These are phyloP conservation scores for Cirrhinus molitorella DNA, from an alignment of 2,797 vertebrate species.

Conservation along the genomic window DNA sequence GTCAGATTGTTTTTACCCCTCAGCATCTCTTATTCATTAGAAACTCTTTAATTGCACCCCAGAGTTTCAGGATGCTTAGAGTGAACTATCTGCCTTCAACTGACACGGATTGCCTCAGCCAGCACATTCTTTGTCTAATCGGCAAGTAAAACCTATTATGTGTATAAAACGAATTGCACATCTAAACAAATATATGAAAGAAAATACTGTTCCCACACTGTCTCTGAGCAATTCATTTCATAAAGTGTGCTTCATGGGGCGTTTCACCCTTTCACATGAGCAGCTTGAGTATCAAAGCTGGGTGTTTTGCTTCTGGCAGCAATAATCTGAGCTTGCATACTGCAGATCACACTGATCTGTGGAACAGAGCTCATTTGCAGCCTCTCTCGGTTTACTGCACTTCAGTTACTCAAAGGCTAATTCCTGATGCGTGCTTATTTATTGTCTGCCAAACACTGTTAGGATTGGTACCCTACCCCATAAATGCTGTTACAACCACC, in stretches of 20 bases:
- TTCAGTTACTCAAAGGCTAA: constrained; percentile 34
- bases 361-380: constrained; percentile 21
- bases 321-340: constrained; percentile 30
- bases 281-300: constrained; percentile 37
- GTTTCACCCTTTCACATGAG: constrained; percentile 36
- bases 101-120: neutral
- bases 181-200: constrained; percentile 27
- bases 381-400: constrained; percentile 35
- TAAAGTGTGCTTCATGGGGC: constrained; percentile 22
- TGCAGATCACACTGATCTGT: constrained; percentile 37
- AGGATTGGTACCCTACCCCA: neutral
- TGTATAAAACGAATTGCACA: neutral
- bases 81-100: neutral
- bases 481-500: neutral
- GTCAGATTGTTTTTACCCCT: constrained; percentile 38
- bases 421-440: constrained; percentile 25
- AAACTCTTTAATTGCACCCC: constrained; percentile 38
- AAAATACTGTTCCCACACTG: neutral
- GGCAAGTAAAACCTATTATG: constrained; percentile 21
- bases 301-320: constrained; percentile 30
- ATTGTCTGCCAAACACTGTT: constrained; percentile 15
- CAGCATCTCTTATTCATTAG: constrained; percentile 44
- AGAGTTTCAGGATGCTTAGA: constrained; percentile 1
- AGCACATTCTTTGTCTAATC: constrained; percentile 17
- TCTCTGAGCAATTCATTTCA: constrained; percentile 17